Evolutionary conservation across 2,797 vertebrate species (phyloP), one percentile per base, ranked within the genome.

Genomic region (Pangasius krempfi): DNA sequence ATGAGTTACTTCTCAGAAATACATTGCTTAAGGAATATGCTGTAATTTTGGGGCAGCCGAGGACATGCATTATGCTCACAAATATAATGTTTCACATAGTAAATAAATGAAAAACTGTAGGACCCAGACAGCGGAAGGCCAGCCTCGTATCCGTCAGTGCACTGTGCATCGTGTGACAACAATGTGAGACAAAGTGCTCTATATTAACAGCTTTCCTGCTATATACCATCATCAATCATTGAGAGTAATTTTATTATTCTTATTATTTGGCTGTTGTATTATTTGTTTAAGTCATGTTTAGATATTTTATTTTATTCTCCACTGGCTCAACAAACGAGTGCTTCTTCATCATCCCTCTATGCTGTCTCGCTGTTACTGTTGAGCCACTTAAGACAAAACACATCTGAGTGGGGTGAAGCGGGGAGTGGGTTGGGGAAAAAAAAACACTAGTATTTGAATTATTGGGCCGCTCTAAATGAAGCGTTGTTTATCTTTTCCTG

Each of bases 271-370:
- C 80, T 50, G 56, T 75, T 68, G 66, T 60, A 62, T 79, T 72
- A 90, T 91, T 89, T 90, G 92, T 94, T 94, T 91, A 93, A 93
- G 92, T 89, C 90, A 90, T 92, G 89, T 91, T 88, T 94, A 94
- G 95, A 95, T 95, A 95, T 95, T 96, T 96, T 94, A 96, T 96
- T 96, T 96, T 94, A 96, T 96, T 96, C 95, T 95, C 93, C 94
- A 93, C 92, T 95, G 95, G 93, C 90, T 95, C 93, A 93, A 93
- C 95, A 94, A 96, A 94, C 95, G 91, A 89, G 91, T 94, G 92
- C 94, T 92, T 94, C 93, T 94, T 94, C 92, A 95, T 93, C 80
- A 87, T 88, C 94, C 93, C 93, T 95, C 93, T 93, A 66, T 70
- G 83, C 70, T 89, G 92, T 86, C 92, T 93, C 93, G 93, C 95